These are phyloP conservation scores for Ptychochromis oligacanthus DNA, from an alignment of 2,113 vertebrate genomes.

Conservation along the genomic window DNA sequence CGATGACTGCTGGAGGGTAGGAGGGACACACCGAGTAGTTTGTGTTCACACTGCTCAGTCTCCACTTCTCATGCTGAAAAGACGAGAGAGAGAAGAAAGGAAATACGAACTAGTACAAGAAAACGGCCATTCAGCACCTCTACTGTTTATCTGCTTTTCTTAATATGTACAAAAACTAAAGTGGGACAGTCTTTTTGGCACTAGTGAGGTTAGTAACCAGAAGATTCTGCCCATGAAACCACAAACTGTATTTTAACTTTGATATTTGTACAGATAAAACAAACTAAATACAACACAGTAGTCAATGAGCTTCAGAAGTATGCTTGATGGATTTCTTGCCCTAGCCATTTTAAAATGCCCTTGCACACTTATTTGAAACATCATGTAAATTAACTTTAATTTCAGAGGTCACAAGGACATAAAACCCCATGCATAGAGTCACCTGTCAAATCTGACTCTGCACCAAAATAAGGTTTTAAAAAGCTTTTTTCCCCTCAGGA, in stretches of 20 bases:
- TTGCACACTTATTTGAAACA: neutral
- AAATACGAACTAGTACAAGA: too few species aligned
- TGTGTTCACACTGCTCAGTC: slow-evolving; percentile 82
- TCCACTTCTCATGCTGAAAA: slow-evolving; percentile 82
- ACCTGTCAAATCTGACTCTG: neutral
- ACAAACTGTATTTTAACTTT: too few species aligned
- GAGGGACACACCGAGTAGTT: slow-evolving; percentile 82
- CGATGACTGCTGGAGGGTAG: slow-evolving; percentile 78
- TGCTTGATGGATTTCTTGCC: neutral
- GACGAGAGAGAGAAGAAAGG: neutral
- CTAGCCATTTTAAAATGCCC: neutral
- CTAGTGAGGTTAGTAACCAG: neutral
- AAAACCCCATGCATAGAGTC: neutral
- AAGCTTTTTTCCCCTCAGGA: too few species aligned
- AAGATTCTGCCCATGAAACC: fast-evolving
- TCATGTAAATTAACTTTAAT: too few species aligned
- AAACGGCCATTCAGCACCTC: too few species aligned
- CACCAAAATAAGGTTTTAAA: fast-evolving
- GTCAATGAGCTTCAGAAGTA: neutral
- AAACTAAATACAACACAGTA: neutral
- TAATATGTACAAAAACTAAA: too few species aligned
- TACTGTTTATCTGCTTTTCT: too few species aligned
- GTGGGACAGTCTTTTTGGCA: neutral
- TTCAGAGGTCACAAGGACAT: neutral
- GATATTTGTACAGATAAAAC: neutral